Percentiles rank a stretch among this genome's conserved stretches.
Conservation (phyloP, 2,113 vertebrate species). For the Microtus pennsylvanicus region DNA sequence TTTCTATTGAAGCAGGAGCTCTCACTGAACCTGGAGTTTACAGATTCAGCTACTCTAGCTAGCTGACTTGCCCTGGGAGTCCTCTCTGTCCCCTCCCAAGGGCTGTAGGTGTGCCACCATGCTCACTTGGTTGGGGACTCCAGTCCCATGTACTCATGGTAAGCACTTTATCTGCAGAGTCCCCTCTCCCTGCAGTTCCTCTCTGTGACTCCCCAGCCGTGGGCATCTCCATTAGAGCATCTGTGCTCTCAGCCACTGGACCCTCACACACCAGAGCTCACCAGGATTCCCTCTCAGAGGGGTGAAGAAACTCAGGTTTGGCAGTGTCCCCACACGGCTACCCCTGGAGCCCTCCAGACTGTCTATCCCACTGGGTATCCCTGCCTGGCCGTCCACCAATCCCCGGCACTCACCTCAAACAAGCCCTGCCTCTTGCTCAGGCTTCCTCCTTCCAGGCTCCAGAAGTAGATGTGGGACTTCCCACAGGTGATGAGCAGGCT, state of each 20-base stretch:
- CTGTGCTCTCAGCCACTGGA: not conserved
- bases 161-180: not conserved
- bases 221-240: rapidly evolving
- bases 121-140: not conserved
- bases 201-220: not conserved
- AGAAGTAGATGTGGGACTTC: constrained; percentile 95
- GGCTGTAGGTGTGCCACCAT: not conserved
- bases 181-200: not conserved
- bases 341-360: not conserved
- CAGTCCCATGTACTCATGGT: not conserved
- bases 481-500: constrained; percentile 93
- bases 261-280: not conserved
- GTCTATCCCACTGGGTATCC: not conserved
- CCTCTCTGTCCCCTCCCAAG: not conserved
- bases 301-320: not conserved
- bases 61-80: not conserved
- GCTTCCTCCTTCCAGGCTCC: constrained; percentile 91
- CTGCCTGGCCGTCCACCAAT: not conserved
- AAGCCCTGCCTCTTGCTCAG: constrained; percentile 94
- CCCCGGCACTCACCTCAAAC: constrained; percentile 89
- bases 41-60: not conserved
- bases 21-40: not conserved
- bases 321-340: not conserved
- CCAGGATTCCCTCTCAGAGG: rapidly evolving
- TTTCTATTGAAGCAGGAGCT: not conserved